Evolutionary conservation across 2,113 vertebrate species (phyloP).

Genomic region (Perognathus longimembris): DNA sequence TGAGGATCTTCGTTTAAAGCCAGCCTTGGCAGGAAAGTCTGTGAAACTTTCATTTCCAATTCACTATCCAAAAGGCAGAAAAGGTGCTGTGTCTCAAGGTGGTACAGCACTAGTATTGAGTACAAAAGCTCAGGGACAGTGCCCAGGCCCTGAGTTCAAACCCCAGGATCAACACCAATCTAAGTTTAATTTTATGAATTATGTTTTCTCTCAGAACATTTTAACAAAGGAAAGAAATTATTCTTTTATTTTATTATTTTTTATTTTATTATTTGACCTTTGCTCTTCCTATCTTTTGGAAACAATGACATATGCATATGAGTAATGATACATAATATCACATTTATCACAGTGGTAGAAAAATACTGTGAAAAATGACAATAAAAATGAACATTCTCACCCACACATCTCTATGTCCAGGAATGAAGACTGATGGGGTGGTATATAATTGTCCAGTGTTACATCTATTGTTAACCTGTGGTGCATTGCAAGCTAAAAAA

Average conservation of each 20-base stretch:
- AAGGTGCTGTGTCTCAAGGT: no score
- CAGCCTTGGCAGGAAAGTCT: no score
- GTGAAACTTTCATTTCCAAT: no score
- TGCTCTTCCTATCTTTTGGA: not conserved
- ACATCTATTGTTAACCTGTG: not conserved
- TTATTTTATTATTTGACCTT: not conserved
- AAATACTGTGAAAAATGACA: constrained; percentile 32
- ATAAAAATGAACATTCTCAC: constrained; percentile 26
- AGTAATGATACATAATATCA: not conserved
- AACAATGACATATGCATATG: not conserved
- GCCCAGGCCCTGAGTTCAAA: no score
- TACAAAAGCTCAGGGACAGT: no score
- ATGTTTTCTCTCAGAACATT: not conserved
- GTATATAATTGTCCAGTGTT: not conserved
- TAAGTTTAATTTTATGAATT: no score
- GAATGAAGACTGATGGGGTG: not conserved
- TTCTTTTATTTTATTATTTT: not conserved
- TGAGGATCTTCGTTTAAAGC: no score
- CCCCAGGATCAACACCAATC: no score
- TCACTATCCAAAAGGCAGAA: no score
- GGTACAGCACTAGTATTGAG: no score
- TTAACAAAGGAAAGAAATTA: not conserved
- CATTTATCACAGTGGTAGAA: not conserved
- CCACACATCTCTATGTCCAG: constrained; percentile 4
- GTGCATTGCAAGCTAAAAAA: not conserved